Evolutionary conservation across 2,888 invertebrate genomes (phyloP).

Genomic region (Nymphalis polychloros): DNA sequence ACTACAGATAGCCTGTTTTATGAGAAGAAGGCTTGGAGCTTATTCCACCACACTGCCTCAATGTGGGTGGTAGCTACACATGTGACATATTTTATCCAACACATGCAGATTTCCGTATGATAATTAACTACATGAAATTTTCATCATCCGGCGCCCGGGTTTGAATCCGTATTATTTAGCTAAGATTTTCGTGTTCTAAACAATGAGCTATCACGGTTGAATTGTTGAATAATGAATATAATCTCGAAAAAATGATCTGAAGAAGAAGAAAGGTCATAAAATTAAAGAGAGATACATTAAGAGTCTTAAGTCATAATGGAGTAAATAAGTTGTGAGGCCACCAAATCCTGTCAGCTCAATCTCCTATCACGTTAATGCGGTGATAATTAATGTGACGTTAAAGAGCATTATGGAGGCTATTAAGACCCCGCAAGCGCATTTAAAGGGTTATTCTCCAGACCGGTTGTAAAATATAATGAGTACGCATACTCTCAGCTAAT

Average conservation of each 20-base stretch:
- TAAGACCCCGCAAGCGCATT: conserved; percentile 54
- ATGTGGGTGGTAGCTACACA: too few species aligned
- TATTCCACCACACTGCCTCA: too few species aligned
- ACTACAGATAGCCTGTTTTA: too few species aligned
- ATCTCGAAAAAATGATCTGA: neutral
- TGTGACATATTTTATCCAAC: too few species aligned
- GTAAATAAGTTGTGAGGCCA: conserved; percentile 24
- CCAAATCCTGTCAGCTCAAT: conserved; percentile 39
- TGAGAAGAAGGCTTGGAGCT: too few species aligned
- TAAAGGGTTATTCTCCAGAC: conserved; percentile 54
- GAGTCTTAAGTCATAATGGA: neutral
- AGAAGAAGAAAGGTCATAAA: neutral
- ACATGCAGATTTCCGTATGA: too few species aligned
- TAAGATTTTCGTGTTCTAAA: too few species aligned
- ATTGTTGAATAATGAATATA: neutral
- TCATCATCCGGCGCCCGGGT: too few species aligned
- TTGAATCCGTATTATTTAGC: too few species aligned
- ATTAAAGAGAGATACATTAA: conserved; percentile 5
- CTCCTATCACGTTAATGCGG: conserved; percentile 40
- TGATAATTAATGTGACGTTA: conserved; percentile 52
- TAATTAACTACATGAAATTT: too few species aligned
- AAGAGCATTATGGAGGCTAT: conserved; percentile 55
- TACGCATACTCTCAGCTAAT: conserved; percentile 40
- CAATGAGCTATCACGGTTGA: too few species aligned
- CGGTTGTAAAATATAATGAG: conserved; percentile 65